A percentile compares a stretch with the other conserved stretches of the same genome.
These are phyloP conservation scores for Chrysopa pallens DNA, from an alignment of 1,140 invertebrate species.

Conservation along the genomic window DNA sequence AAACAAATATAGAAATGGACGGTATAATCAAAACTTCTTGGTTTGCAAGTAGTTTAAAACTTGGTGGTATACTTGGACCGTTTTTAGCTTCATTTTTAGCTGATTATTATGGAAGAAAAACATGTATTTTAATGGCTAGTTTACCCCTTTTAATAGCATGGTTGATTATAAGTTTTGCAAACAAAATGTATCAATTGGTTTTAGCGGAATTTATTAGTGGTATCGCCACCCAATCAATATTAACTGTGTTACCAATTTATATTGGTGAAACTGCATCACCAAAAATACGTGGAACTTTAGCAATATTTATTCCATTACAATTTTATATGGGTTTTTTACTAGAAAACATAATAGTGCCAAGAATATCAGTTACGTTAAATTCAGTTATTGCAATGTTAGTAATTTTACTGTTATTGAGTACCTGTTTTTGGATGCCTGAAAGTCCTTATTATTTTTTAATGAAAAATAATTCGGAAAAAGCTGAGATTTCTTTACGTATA, in stretches of 20 bases:
- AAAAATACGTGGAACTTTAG: conserved; percentile 35
- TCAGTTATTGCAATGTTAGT: conserved; percentile 27
- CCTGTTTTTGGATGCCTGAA: conserved; percentile 57
- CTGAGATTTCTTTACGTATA: conserved; percentile 60
- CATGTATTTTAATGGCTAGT: conserved; percentile 29
- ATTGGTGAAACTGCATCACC: conserved; percentile 32
- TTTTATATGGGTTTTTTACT: conserved; percentile 24
- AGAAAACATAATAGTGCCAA: conserved; percentile 30
- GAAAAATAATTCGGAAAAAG: conserved; percentile 45
- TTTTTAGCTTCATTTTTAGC: conserved; percentile 55
- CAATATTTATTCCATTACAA: conserved; percentile 27
- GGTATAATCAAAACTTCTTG: conserved; percentile 12
- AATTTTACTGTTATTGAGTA: conserved; percentile 23
- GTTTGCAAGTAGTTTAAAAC: conserved; percentile 14
- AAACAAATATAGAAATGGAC: conserved; percentile 9
- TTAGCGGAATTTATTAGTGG: conserved; percentile 30
- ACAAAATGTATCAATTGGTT: conserved; percentile 20
- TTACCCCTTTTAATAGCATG: conserved; percentile 38
- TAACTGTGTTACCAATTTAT: conserved; percentile 28
- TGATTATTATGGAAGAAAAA: conserved; percentile 32
- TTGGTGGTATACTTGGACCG: conserved; percentile 66
- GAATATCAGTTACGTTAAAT: conserved; percentile 25
- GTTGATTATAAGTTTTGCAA: conserved; percentile 26
- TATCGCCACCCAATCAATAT: conserved; percentile 31
- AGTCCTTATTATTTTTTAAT: conserved; percentile 69